Evolutionary conservation across 2,888 invertebrate genomes (phyloP), one percentile per base, ranked within the genome.

Genomic region (Cheilosia vulpina): DNA sequence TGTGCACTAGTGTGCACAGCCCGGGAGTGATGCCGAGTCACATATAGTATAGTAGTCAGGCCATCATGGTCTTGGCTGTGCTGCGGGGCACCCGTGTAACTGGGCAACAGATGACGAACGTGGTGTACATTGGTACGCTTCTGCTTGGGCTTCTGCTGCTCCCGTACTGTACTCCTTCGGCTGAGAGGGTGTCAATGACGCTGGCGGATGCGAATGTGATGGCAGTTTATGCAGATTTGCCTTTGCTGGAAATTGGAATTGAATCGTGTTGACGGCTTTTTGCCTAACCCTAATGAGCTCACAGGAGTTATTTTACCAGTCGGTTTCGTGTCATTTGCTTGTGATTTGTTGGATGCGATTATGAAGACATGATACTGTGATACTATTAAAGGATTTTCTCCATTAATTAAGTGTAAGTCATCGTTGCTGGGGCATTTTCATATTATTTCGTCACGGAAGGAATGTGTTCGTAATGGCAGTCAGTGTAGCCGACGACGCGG

Each of bases 231-330:
- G 85, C 85, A 85, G 81, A 85, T 81, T 81, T 81, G 41, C 81
- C 58, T 66, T 65, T 47, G 71, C 72, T 72, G 41, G 76, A 81
- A 85, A 85, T 85, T 76, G 85, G 71, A 85, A 81, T 81, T 85
- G 81, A 85, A 81, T 85, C 85, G 85, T 85, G 85, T 85, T 85
- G 85, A 81, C 85, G 81, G 85, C 85, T 85, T 81, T 85, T 85
- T 85, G 81, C 81, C 85, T 72, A 81, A 71, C 85, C 76, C 76
- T 85, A 85, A 85, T 85, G 81, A 77, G 85, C 85, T 85, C 85
- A 72, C 85, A 76, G 85, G 80, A 81, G 81, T 77, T 85, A 81
- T 81, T 85, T 75, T 78, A 47, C 72, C 47, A 69, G 75, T 81
- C 80, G 81, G 81, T 81, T 85, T 85, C 85, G 81, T 85, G 85